These are phyloP conservation scores for Apostichopus parvimensis DNA, from an alignment of 35 echinoderm and acorn worm genomes.

Conservation along the genomic window DNA sequence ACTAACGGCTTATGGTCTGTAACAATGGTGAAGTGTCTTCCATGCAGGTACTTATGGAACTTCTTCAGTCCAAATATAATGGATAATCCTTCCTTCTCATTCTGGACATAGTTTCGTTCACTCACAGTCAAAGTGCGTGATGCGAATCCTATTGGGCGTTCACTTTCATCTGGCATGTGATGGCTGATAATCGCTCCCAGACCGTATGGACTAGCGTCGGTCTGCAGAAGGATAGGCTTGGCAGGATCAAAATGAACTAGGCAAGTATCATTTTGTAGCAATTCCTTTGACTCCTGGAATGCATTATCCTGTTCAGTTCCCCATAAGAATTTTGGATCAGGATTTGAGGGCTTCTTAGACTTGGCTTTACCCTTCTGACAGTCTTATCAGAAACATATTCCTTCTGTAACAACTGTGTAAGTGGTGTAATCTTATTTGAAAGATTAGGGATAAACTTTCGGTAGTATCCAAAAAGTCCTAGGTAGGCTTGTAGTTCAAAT, in stretches of 20 bases:
- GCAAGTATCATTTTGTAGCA: conserved; percentile 42
- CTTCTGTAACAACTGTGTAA: conserved; percentile 51
- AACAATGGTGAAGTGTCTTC: conserved; percentile 59
- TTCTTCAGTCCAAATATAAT: conserved; percentile 73
- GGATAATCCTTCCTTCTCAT: conserved; percentile 64
- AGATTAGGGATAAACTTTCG: conserved; percentile 72
- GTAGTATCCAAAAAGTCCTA: conserved; percentile 66
- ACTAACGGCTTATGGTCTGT: conserved; percentile 76
- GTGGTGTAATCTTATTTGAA: conserved; percentile 34
- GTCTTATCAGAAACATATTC: conserved; percentile 52
- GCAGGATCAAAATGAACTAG: conserved; percentile 59
- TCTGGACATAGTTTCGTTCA: conserved; percentile 74
- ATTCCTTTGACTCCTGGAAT: conserved; percentile 60
- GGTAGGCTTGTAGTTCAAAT: conserved; percentile 56
- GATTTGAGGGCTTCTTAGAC: not conserved
- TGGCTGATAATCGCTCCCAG: conserved; percentile 36
- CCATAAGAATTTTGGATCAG: conserved; percentile 40
- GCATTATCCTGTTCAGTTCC: conserved; percentile 26
- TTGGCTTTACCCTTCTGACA: not conserved
- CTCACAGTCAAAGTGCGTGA: conserved; percentile 50
- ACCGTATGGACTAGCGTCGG: conserved; percentile 66
- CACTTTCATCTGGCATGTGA: conserved; percentile 43
- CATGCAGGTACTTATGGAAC: conserved; percentile 70
- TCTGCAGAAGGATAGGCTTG: conserved; percentile 54
- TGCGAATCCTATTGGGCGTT: conserved; percentile 50